Evolutionary conservation across 53 echinoderm and acorn worm species (phyloP), one percentile per base, ranked within the genome.

Genomic region (Astropecten irregularis): DNA sequence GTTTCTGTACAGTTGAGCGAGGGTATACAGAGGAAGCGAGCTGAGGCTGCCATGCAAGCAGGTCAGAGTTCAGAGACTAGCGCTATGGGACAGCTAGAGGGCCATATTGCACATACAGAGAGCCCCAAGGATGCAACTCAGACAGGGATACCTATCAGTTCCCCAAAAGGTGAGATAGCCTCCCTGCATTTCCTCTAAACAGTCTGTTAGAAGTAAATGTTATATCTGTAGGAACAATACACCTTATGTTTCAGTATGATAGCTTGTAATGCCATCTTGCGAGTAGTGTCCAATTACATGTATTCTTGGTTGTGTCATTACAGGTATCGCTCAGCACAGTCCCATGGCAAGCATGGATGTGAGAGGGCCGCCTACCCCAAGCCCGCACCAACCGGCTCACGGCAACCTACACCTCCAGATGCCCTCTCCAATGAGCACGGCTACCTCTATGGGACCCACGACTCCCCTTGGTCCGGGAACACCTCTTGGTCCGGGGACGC

Each of bases 11-110:
- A 86, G 77, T 59, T 86, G 61, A 90, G 68, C 37, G 79, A 90
- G 76, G 90, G 89, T n/a, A 76, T 93, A 13, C 83, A 83, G 62
- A 83, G 93, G 71, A 93, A 90, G 77, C 77, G 86, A 44, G 88
- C 81, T 7, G 85, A 70, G 52, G 85, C 69, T n/a, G 89, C 79
- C 32, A 30, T 79, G 62, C 79, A 79, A 1, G 79, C 70, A 58
- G 70, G 79, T 47, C 79, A 79, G 37, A 79, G 62, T 48, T 79
- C 79, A 79, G 79, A 79, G 14, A 62, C 54, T 39, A 46, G 27
- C 54, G 34, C 68, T 27, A 39, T 57, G 19, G 53, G 79, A 3
- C 79, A 42, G 18, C 21, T 61, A 32, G 79, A 84, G 84, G 79
- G 79, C 62, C 60, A 38, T 42, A 40, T 40, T 60, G 26, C 40